phyloP scores from a whole-genome alignment of 2,888 invertebrate genomes.

The Drosophila meridiana region DNA sequence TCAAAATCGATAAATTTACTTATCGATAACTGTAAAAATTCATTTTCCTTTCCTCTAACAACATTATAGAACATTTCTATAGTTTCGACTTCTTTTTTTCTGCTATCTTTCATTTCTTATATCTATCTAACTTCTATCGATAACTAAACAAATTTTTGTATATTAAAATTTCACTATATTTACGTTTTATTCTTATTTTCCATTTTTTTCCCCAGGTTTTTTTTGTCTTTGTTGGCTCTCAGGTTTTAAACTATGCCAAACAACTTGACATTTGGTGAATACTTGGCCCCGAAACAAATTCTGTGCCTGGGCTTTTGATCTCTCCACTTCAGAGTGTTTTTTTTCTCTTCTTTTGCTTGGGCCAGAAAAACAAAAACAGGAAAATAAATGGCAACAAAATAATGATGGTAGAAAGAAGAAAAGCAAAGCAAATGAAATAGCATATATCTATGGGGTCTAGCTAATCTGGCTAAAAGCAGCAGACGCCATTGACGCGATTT shows the following conservation, averaged over 20 bases:
- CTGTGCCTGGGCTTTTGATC: slow-evolving; percentile 56
- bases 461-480: slow-evolving; percentile 64
- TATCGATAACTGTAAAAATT: too few species aligned
- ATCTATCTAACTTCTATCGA: background rate
- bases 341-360: slow-evolving; percentile 38
- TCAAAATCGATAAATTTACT: too few species aligned
- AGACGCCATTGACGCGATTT: slow-evolving; percentile 56
- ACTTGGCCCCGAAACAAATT: slow-evolving; percentile 62
- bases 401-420: background rate
- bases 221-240: slow-evolving; percentile 31
- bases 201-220: slow-evolving; percentile 21
- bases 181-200: slow-evolving; percentile 10
- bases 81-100: background rate
- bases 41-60: too few species aligned
- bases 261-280: slow-evolving; percentile 60
- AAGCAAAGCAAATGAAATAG: slow-evolving; percentile 1
- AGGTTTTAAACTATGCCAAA: slow-evolving; percentile 51
- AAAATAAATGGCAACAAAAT: slow-evolving; percentile 20
- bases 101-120: background rate
- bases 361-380: slow-evolving; percentile 36
- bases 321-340: slow-evolving; percentile 53
- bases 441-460: slow-evolving; percentile 18
- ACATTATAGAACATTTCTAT: background rate
- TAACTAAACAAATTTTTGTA: background rate
- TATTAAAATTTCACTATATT: slow-evolving; percentile 7